phyloP scores from a whole-genome alignment of 1,140 invertebrate genomes.

The Danaus plexippus region DNA sequence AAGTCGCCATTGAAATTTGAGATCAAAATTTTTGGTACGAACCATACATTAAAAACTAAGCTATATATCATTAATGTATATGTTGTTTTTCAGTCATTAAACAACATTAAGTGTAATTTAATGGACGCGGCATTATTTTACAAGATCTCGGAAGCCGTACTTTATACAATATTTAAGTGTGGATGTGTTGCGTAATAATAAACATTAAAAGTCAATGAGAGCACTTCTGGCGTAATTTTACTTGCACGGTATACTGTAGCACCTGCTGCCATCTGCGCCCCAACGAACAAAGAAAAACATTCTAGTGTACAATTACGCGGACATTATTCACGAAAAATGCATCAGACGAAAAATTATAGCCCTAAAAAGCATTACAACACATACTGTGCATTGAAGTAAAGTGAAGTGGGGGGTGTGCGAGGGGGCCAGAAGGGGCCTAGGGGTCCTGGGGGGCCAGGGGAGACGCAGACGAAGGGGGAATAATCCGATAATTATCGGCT shows the following conservation, averaged over 20 bases:
- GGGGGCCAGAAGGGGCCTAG: constrained; percentile 31
- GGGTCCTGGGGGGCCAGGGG: constrained; percentile 22
- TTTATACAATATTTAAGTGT: too few species aligned
- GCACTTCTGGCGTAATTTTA: constrained; percentile 24
- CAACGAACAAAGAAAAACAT: constrained; percentile 34
- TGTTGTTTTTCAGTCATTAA: too few species aligned
- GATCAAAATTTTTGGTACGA: too few species aligned
- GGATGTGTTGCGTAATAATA: constrained; percentile 5
- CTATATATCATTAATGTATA: not conserved
- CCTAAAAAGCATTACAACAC: constrained; percentile 64
- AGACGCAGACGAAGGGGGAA: constrained; percentile 42
- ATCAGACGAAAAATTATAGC: constrained; percentile 63
- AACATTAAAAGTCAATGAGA: constrained; percentile 26
- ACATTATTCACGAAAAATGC: constrained; percentile 58
- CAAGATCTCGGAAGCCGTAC: too few species aligned
- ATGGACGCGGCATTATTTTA: too few species aligned
- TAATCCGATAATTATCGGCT: constrained; percentile 67
- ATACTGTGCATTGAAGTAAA: constrained; percentile 56
- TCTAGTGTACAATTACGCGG: constrained; percentile 48
- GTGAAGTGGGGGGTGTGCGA: constrained; percentile 38
- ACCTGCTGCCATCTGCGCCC: constrained; percentile 24
- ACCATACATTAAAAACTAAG: not conserved
- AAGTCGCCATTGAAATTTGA: too few species aligned
- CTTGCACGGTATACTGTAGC: constrained; percentile 22
- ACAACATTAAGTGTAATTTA: too few species aligned